These are phyloP conservation scores for Carapus acus DNA, from an alignment of 2,797 vertebrate genomes.

Conservation along the genomic window DNA sequence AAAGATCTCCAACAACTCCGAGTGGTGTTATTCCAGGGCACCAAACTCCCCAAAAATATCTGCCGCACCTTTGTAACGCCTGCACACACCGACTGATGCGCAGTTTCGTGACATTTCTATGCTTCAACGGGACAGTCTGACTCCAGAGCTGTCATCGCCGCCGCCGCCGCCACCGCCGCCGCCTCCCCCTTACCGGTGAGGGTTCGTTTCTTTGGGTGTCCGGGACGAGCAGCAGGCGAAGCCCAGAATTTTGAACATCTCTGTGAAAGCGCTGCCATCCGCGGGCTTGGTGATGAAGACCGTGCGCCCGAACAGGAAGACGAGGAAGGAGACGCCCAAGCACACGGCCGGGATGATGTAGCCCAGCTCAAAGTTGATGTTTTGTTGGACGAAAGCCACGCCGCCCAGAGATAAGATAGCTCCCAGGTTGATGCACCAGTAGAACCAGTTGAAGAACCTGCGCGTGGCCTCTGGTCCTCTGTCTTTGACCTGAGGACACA, in stretches of 20 bases:
- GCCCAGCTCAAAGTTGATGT: constrained; percentile 80
- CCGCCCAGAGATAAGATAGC: constrained; percentile 89
- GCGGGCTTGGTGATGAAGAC: constrained; percentile 91
- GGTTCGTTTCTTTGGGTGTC: constrained; percentile 52
- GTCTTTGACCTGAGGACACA: constrained; percentile 82
- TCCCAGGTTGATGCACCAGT: constrained; percentile 97
- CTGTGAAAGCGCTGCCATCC: constrained; percentile 92
- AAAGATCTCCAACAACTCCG: constrained; percentile 44
- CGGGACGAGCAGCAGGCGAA: constrained; percentile 77
- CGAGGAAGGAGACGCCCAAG: constrained; percentile 85
- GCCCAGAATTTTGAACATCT: constrained; percentile 83
- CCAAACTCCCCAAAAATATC: constrained; percentile 17
- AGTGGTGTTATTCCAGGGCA: constrained; percentile 21
- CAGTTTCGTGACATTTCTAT: constrained; percentile 10
- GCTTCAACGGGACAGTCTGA: too few species aligned
- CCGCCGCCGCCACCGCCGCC: too few species aligned
- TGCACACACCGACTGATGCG: constrained; percentile 7
- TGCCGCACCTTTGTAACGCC: constrained; percentile 5
- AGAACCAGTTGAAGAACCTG: constrained; percentile 99
- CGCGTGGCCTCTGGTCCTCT: constrained; percentile 90
- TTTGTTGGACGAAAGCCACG: constrained; percentile 94
- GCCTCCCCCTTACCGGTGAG: constrained; percentile 68
- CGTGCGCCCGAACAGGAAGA: constrained; percentile 83
- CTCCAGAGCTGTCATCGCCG: too few species aligned
- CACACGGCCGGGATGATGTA: constrained; percentile 86